Conservation (phyloP, 2,113 vertebrate species). For the Tychaedon coryphoeus region DNA sequence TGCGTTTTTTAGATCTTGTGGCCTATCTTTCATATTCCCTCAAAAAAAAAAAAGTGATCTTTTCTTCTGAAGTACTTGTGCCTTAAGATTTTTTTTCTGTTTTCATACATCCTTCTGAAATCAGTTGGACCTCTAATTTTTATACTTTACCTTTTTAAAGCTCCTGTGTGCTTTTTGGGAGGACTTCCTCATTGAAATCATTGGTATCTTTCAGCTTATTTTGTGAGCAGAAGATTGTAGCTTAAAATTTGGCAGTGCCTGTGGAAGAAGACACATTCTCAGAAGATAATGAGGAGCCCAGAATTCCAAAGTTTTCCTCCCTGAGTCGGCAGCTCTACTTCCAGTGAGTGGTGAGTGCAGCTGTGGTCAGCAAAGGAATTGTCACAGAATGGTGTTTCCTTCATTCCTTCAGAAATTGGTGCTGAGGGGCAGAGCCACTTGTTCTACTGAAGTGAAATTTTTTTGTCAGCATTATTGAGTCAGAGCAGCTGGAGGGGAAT, state of each 20-base stretch:
- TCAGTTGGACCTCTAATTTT: background rate
- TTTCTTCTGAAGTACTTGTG: background rate
- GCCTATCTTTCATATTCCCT: background rate
- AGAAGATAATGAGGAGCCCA: background rate
- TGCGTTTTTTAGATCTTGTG: background rate
- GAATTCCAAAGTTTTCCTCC: background rate
- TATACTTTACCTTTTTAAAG: background rate
- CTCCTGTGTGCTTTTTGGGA: background rate
- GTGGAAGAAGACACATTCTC: background rate
- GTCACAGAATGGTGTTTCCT: background rate
- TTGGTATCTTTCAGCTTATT: background rate
- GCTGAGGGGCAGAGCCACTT: background rate
- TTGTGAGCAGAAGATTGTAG: background rate
- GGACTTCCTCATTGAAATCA: background rate
- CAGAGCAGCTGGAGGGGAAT: background rate
- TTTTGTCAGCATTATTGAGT: background rate
- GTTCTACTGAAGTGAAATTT: background rate
- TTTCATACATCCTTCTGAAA: background rate
- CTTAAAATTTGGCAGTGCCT: background rate
- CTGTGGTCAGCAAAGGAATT: background rate
- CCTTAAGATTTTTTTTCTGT: background rate
- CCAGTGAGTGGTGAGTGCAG: background rate
- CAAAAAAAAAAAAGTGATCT: background rate
- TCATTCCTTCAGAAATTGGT: background rate
- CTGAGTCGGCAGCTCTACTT: background rate